Percentiles rank a stretch among this genome's conserved stretches.
Conservation (phyloP, 2,113 vertebrate genomes). For the Perca schrenkii region DNA sequence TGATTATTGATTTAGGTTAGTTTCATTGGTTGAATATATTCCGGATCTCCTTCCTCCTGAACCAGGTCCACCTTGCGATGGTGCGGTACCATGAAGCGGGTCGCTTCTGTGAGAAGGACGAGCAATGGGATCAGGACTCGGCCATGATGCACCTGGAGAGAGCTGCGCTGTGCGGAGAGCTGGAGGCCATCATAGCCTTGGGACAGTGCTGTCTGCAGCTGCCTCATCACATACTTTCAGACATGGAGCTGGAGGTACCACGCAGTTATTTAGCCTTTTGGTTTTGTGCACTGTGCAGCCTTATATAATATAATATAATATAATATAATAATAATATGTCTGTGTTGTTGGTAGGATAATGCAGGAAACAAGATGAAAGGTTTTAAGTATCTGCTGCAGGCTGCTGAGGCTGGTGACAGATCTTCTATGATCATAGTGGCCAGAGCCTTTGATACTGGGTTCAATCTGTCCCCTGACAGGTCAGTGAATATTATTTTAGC, state of each 20-base stretch:
- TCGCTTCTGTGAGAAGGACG: slow-evolving; percentile 93
- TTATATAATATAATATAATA: background rate
- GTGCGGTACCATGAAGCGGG: slow-evolving; percentile 95
- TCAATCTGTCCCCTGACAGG: slow-evolving; percentile 90
- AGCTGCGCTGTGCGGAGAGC: slow-evolving; percentile 93
- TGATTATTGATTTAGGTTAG: too few species aligned
- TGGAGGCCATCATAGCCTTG: slow-evolving; percentile 94
- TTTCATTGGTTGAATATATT: background rate
- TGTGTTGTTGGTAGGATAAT: slow-evolving; percentile 84
- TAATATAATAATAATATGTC: background rate
- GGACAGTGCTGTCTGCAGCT: slow-evolving; percentile 93
- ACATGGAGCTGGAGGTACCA: slow-evolving; percentile 89
- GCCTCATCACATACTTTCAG: slow-evolving; percentile 93
- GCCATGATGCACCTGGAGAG: slow-evolving; percentile 95
- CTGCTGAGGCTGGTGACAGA: slow-evolving; percentile 94
- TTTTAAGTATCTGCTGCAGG: slow-evolving; percentile 91
- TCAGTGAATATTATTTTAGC: slow-evolving; percentile 60
- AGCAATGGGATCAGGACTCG: slow-evolving; percentile 90
- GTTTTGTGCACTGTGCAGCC: background rate
- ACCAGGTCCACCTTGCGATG: slow-evolving; percentile 96
- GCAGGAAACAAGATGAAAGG: slow-evolving; percentile 91
- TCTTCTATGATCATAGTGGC: slow-evolving; percentile 94
- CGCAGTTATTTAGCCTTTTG: background rate
- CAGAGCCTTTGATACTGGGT: slow-evolving; percentile 91
- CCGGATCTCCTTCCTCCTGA: background rate